Evolutionary conservation across 2,888 invertebrate species (phyloP), one percentile per base, ranked within the genome.

Genomic region (Epirrhoe alternata): DNA sequence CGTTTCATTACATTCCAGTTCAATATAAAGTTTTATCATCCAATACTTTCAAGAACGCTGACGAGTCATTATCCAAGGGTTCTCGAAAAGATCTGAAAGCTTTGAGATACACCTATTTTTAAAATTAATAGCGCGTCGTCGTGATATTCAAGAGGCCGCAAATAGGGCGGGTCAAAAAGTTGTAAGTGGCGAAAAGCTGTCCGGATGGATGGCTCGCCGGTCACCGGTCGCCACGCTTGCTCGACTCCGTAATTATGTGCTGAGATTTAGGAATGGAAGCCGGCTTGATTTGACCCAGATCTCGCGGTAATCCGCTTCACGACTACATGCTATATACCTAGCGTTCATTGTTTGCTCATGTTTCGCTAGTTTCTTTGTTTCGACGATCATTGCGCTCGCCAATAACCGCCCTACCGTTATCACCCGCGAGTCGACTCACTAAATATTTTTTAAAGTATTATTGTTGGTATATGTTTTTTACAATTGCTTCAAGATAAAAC

Each of bases 181-280:
- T 80, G 78, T 77, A 77, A 81, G 78, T 77, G 79, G 77, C 75
- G 76, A 77, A 75, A 77, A 79, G 80, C 76, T 81, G 78, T 50
- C 52, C 51, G 78, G 81, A 82, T 81, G 65, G 62, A 53, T 68
- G 49, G 24, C 61, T 60, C 57, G 51, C 38, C 61, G 59, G 58
- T 61, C 64, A 56, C 58, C 56, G 78, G 74, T 76, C 72, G 76
- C 77, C 74, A 79, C 80, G 82, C 82, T 78, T 77, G 76, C 74
- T 66, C 74, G 68, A 76, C 72, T 68, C 72, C 70, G 80, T 84
- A 85, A 86, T 87, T 85, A 86, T 86, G 83, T 86, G 82, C 80
- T 72, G 85, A 83, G 86, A 86, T 88, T 88, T 86, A 82, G 81
- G 83, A 81, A 81, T 80, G 82, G 81, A 80, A 78, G 78, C 75